Evolutionary conservation across 2,888 invertebrate genomes (phyloP).

Genomic region (Athalia cordata): DNA sequence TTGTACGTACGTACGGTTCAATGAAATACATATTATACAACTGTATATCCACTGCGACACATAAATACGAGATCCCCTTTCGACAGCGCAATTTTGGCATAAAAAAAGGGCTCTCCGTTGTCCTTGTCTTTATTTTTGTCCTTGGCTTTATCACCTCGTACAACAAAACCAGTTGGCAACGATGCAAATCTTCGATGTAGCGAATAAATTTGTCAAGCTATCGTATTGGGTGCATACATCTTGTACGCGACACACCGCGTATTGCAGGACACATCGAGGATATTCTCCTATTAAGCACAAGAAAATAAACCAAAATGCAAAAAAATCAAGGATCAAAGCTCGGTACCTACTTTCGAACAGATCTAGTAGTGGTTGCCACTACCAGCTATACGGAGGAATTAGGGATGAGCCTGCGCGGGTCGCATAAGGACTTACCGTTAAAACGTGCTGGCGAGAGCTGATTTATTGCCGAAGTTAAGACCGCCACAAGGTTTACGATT

Average conservation of each 20-base stretch:
- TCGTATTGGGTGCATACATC: no score
- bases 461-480: slow-evolving; percentile 72
- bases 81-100: slow-evolving; percentile 53
- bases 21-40: slow-evolving; percentile 51
- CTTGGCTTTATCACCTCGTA: no score
- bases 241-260: no score
- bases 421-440: slow-evolving; percentile 69
- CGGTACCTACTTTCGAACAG: no score
- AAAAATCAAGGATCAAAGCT: no score
- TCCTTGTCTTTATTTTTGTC: not conserved
- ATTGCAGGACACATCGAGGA: not conserved
- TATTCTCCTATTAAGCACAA: no score
- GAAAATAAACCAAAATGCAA: no score
- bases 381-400: slow-evolving; percentile 5
- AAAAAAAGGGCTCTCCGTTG: slow-evolving; percentile 45
- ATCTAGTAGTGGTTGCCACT: no score
- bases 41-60: not conserved
- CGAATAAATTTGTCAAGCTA: no score
- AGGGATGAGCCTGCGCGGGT: slow-evolving; percentile 63
- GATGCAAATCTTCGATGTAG: no score
- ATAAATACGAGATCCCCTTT: slow-evolving; percentile 53
- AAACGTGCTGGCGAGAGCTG: slow-evolving; percentile 71
- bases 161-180: no score
- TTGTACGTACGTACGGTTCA: slow-evolving; percentile 50
- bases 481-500: slow-evolving; percentile 65